phyloP scores from a whole-genome alignment of 2,888 invertebrate genomes.

The Aproaerema taeniolella region DNA sequence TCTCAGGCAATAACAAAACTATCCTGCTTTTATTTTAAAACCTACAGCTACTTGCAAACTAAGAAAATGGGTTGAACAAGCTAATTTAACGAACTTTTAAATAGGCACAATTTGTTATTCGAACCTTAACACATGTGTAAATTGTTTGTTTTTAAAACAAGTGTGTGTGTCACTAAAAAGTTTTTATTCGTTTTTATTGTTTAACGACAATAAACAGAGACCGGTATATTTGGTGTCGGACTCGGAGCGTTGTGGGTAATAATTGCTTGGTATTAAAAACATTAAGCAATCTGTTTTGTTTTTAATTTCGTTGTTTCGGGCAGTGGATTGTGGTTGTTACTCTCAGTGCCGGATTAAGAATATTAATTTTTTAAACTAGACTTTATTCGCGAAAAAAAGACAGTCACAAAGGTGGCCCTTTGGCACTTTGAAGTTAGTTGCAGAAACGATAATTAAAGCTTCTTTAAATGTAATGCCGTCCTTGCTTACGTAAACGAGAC shows the following conservation, averaged over 20 bases:
- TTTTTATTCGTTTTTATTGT: constrained; percentile 53
- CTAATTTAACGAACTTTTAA: constrained; percentile 14
- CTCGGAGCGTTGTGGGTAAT: constrained; percentile 35
- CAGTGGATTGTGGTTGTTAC: neutral
- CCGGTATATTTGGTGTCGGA: constrained; percentile 21
- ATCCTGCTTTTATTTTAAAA: too few relatives aligned
- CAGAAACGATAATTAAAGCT: too few relatives aligned
- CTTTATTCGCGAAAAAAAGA: too few relatives aligned
- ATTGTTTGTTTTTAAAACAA: constrained; percentile 56
- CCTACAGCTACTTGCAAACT: too few relatives aligned
- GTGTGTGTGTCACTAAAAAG: constrained; percentile 57
- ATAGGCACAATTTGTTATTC: constrained; percentile 24
- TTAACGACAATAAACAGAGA: constrained; percentile 39
- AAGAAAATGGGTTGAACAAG: constrained; percentile 6
- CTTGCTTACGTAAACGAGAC: too few relatives aligned
- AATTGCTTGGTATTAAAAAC: constrained; percentile 42
- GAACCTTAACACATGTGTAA: constrained; percentile 40
- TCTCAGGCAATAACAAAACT: too few relatives aligned
- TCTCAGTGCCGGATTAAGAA: neutral
- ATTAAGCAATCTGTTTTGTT: constrained; percentile 23
- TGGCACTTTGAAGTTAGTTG: too few relatives aligned
- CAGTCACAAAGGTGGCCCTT: too few relatives aligned
- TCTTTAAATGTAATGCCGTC: too few relatives aligned
- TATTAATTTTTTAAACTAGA: neutral
- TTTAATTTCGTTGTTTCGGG: constrained; percentile 11